Evolutionary conservation across 2,113 vertebrate species (phyloP).

Genomic region (Saguinus midas): DNA sequence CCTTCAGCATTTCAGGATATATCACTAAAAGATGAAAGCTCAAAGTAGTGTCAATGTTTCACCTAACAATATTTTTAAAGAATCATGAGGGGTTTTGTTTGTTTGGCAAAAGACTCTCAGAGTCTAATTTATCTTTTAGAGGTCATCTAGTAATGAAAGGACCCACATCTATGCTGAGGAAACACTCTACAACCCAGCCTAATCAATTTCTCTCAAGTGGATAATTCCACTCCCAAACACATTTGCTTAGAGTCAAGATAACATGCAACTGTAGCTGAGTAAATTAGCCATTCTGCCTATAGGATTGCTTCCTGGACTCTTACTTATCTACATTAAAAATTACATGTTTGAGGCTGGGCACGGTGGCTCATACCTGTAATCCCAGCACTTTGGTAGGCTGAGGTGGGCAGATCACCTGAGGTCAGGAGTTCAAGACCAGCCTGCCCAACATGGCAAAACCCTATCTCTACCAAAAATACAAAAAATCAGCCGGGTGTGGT

Average conservation of each 20-base stretch:
- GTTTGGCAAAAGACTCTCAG: neutral
- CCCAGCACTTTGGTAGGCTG: too few species aligned
- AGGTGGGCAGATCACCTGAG: too few species aligned
- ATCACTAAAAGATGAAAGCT: neutral
- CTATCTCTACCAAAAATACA: too few species aligned
- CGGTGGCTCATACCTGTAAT: too few species aligned
- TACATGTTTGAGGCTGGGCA: neutral
- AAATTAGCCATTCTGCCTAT: neutral
- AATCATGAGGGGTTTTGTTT: neutral
- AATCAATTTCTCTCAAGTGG: slow-evolving; percentile 6
- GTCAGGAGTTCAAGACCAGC: too few species aligned
- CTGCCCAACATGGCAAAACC: too few species aligned
- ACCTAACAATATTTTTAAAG: neutral
- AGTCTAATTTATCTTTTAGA: neutral
- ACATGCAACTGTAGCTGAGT: neutral
- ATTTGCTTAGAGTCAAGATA: slow-evolving; percentile 8
- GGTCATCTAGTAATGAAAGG: neutral
- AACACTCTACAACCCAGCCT: neutral
- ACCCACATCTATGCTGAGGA: neutral
- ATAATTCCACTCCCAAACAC: neutral
- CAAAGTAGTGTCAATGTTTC: neutral
- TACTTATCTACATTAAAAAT: neutral
- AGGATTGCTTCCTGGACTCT: neutral
- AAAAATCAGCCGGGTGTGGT: too few species aligned
- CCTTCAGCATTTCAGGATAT: neutral